Conservation (phyloP, 2,797 vertebrate genomes). For the Pipistrellus pygmaeus region DNA sequence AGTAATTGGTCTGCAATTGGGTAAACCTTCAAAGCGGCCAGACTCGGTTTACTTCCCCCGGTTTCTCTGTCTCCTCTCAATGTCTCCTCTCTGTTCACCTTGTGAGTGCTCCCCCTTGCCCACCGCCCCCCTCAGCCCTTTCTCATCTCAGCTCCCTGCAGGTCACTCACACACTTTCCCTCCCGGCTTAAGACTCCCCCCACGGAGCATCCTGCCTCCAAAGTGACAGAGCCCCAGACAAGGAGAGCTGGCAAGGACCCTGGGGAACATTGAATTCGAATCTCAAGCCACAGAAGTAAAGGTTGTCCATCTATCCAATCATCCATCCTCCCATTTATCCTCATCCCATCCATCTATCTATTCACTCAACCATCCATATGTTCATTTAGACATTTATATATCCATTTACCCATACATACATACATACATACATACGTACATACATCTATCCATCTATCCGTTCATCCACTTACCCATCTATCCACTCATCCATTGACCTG, state of each 20-base stretch:
- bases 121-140: not conserved
- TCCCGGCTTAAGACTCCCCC: not conserved
- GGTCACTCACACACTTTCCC: not conserved
- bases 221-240: not conserved
- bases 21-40: conserved; percentile 48
- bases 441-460: not conserved
- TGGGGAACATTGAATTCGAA: not conserved
- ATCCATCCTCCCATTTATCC: not conserved
- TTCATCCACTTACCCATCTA: no score
- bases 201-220: not conserved
- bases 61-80: not conserved
- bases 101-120: rapidly evolving
- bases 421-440: rapidly evolving
- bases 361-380: no score
- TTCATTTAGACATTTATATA: no score
- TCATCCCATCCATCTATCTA: not conserved
- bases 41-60: not conserved
- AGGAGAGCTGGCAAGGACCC: not conserved
- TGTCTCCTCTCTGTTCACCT: not conserved
- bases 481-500: rapidly evolving
- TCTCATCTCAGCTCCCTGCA: not conserved
- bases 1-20: not conserved
- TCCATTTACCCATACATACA: no score
- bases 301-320: rapidly evolving
- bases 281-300: not conserved